Evolutionary conservation across 2,888 invertebrate species (phyloP).

Genomic region (Caenorhabditis afra): DNA sequence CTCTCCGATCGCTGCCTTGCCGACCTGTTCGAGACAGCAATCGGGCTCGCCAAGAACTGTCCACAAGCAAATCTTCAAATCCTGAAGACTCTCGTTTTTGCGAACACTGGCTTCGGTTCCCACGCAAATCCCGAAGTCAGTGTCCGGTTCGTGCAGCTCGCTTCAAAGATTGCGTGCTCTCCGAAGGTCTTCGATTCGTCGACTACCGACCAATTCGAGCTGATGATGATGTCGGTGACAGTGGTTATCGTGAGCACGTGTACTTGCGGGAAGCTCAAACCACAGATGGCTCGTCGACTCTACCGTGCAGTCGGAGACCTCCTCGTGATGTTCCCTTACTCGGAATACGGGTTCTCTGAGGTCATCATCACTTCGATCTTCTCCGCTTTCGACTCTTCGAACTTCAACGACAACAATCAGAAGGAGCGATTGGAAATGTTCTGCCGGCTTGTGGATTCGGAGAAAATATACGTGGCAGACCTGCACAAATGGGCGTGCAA

Average conservation of each 20-base stretch:
- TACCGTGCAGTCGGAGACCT: slow-evolving; percentile 52
- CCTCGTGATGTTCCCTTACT: slow-evolving; percentile 39
- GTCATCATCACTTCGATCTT: slow-evolving; percentile 45
- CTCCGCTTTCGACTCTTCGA: slow-evolving; percentile 28
- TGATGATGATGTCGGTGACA: slow-evolving; percentile 38
- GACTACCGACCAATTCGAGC: slow-evolving; percentile 11
- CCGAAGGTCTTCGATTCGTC: slow-evolving; percentile 24
- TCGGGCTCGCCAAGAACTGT: slow-evolving; percentile 28
- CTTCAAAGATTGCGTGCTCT: slow-evolving; percentile 33
- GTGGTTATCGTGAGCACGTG: slow-evolving; percentile 37
- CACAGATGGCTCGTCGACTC: slow-evolving; percentile 7
- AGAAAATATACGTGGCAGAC: slow-evolving; percentile 33
- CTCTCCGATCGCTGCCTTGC: slow-evolving; percentile 13
- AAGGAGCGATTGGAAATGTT: slow-evolving; percentile 55
- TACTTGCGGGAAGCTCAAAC: slow-evolving; percentile 22
- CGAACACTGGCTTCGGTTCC: slow-evolving; percentile 38
- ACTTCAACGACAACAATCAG: slow-evolving; percentile 20
- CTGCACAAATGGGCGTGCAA: slow-evolving; percentile 39
- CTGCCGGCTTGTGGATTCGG: slow-evolving; percentile 55
- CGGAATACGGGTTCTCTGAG: slow-evolving; percentile 25
- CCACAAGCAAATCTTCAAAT: slow-evolving; percentile 13
- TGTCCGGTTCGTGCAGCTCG: slow-evolving; percentile 44
- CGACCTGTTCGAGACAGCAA: slow-evolving; percentile 40
- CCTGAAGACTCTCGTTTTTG: slow-evolving; percentile 22
- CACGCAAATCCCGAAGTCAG: slow-evolving; percentile 34